A percentile compares a stretch with the other conserved stretches of the same genome.
These are phyloP conservation scores for Labroides dimidiatus DNA, from an alignment of 2,797 vertebrate genomes.

Conservation along the genomic window DNA sequence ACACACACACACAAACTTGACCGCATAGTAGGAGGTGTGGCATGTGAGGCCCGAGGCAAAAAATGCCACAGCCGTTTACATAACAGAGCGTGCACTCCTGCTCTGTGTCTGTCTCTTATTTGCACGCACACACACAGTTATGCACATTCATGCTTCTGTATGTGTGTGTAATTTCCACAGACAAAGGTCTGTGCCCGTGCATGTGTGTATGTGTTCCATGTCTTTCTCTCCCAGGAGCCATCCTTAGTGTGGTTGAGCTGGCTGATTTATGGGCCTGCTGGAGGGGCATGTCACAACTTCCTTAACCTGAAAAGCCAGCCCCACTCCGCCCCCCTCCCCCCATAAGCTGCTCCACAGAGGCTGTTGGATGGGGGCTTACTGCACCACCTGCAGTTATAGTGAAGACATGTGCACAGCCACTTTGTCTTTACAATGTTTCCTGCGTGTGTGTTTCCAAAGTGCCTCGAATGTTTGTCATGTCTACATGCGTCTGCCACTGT, in stretches of 20 bases:
- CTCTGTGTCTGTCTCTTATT: conserved; percentile 20
- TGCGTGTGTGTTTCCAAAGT: conserved; percentile 41
- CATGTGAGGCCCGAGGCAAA: conserved; percentile 46
- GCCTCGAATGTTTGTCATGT: conserved; percentile 67
- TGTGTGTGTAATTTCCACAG: conserved; percentile 17
- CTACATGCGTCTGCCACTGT: conserved; percentile 39
- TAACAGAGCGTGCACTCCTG: conserved; percentile 39
- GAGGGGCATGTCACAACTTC: conserved; percentile 79
- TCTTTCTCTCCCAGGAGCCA: conserved; percentile 56
- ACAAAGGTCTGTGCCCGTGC: conserved; percentile 6
- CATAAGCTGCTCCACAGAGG: conserved; percentile 34
- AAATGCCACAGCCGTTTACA: conserved; percentile 57
- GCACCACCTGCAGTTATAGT: conserved; percentile 63
- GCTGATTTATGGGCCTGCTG: conserved; percentile 77
- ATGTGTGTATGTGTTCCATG: conserved; percentile 24
- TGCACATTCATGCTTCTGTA: neutral
- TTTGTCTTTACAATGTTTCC: conserved; percentile 45
- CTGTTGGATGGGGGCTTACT: conserved; percentile 27
- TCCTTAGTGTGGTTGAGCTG: conserved; percentile 49
- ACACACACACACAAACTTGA: neutral
- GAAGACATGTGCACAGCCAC: conserved; percentile 46
- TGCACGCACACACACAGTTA: neutral
- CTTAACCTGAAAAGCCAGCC: conserved; percentile 75
- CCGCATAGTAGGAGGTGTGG: conserved; percentile 60
- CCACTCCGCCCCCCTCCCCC: conserved; percentile 8